phyloP scores from a whole-genome alignment of 2,797 vertebrate genomes.

The Hoplostethus mediterraneus region DNA sequence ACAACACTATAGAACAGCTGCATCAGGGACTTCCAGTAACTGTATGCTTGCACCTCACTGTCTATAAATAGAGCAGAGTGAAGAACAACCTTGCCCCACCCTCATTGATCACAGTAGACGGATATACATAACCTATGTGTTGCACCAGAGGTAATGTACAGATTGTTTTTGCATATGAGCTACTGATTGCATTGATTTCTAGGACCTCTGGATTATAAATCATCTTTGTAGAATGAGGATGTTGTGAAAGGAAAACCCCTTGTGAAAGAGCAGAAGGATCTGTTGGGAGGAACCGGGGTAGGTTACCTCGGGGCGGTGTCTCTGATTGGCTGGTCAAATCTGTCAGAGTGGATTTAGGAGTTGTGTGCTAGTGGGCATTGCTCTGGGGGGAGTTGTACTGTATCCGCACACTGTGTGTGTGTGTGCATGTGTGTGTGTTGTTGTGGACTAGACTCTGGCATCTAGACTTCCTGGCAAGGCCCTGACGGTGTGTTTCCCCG shows the following conservation, averaged over 20 bases:
- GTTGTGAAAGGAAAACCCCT: conserved; percentile 62
- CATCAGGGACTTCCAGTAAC: conserved; percentile 49
- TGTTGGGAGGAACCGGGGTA: conserved; percentile 27
- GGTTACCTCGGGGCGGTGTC: conserved; percentile 60
- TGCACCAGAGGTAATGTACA: background rate
- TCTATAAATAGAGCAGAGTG: conserved; percentile 61
- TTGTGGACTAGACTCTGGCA: conserved; percentile 52
- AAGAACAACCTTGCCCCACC: conserved; percentile 34
- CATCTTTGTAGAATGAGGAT: conserved; percentile 54
- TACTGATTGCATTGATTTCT: background rate
- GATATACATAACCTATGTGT: conserved; percentile 32
- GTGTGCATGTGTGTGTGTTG: conserved; percentile 33
- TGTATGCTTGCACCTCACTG: conserved; percentile 42
- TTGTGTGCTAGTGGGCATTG: conserved; percentile 22
- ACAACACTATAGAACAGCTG: conserved; percentile 38
- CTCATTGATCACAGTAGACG: conserved; percentile 35
- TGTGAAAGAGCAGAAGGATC: conserved; percentile 43
- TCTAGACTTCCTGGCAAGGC: conserved; percentile 68
- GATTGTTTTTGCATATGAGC: background rate
- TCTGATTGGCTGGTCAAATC: conserved; percentile 54
- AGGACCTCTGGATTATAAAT: conserved; percentile 3
- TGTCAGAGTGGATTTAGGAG: conserved; percentile 41
- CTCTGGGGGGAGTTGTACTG: conserved; percentile 31
- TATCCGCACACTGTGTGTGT: conserved; percentile 33
- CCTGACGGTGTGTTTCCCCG: conserved; percentile 69